These are phyloP conservation scores for Odocoileus hemionus DNA, from an alignment of 2,113 vertebrate genomes.

Conservation along the genomic window DNA sequence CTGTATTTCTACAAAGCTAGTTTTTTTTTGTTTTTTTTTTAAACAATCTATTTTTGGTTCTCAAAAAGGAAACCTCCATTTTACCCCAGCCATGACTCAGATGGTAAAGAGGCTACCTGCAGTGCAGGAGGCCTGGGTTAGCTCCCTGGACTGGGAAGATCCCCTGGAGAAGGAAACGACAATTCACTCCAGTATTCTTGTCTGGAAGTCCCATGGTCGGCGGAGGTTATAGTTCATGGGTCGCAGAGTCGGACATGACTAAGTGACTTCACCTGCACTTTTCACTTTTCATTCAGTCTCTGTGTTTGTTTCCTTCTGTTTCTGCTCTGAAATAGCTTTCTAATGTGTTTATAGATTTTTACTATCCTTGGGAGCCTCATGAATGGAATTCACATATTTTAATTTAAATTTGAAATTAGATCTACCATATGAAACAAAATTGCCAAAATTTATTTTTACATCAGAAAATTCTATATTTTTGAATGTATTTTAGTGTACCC, in stretches of 20 bases:
- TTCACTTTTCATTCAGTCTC: background rate
- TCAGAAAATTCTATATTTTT: background rate
- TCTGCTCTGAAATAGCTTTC: background rate
- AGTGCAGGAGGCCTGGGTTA: background rate
- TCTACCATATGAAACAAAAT: slow-evolving; percentile 30
- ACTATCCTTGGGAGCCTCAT: background rate
- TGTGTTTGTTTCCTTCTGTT: slow-evolving; percentile 6
- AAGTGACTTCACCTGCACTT: background rate
- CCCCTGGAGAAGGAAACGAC: background rate
- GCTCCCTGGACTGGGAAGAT: background rate
- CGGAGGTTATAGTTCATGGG: background rate
- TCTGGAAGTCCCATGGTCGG: background rate
- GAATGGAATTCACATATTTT: background rate
- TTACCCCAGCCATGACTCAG: background rate
- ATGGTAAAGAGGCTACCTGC: background rate
- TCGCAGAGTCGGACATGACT: background rate
- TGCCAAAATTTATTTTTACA: background rate
- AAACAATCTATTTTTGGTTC: background rate
- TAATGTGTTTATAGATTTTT: background rate
- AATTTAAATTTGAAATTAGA: slow-evolving; percentile 34
- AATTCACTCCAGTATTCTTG: background rate
- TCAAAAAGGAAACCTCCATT: background rate
- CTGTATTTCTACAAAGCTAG: background rate
- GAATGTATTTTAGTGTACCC: background rate
- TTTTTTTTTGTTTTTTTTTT: background rate